These are phyloP conservation scores for Probaryconus sp. DNA, from an alignment of 1,140 invertebrate genomes.

Conservation along the genomic window DNA sequence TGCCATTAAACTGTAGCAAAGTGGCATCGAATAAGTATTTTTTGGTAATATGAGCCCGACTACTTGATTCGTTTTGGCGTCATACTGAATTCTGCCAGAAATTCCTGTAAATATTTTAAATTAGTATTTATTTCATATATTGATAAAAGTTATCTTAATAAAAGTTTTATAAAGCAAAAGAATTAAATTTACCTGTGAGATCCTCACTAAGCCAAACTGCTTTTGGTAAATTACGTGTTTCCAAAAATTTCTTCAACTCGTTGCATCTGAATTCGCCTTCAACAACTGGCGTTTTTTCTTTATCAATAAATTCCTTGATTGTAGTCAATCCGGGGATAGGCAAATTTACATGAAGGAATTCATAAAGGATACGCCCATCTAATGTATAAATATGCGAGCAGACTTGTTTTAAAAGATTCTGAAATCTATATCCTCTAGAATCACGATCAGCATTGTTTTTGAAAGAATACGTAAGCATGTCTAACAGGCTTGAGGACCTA, in stretches of 20 bases:
- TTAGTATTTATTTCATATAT: background rate
- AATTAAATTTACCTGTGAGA: conserved; percentile 36
- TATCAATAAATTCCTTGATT: conserved; percentile 20
- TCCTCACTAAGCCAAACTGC: conserved; percentile 51
- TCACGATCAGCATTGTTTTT: conserved; percentile 2
- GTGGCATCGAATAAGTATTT: conserved; percentile 35
- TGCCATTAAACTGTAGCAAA: conserved; percentile 23
- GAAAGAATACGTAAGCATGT: conserved; percentile 4
- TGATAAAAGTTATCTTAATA: conserved; percentile 3
- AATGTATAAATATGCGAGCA: conserved; percentile 40
- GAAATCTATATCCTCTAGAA: conserved; percentile 10
- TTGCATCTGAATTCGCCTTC: conserved; percentile 30
- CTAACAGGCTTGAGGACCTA: background rate
- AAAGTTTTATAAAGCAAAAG: background rate
- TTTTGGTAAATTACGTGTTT: conserved; percentile 28
- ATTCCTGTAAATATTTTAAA: conserved; percentile 6
- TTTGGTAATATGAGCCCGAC: conserved; percentile 31
- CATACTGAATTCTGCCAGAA: conserved; percentile 41
- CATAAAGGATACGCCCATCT: conserved; percentile 39
- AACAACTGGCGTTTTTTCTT: conserved; percentile 14
- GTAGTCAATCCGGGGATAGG: conserved; percentile 27
- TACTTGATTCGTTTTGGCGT: conserved; percentile 37
- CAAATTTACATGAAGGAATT: conserved; percentile 38
- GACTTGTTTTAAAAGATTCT: conserved; percentile 26
- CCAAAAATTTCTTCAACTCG: conserved; percentile 46